Evolutionary conservation across 2,113 vertebrate species (phyloP).

Genomic region (Leucosticte australis): DNA sequence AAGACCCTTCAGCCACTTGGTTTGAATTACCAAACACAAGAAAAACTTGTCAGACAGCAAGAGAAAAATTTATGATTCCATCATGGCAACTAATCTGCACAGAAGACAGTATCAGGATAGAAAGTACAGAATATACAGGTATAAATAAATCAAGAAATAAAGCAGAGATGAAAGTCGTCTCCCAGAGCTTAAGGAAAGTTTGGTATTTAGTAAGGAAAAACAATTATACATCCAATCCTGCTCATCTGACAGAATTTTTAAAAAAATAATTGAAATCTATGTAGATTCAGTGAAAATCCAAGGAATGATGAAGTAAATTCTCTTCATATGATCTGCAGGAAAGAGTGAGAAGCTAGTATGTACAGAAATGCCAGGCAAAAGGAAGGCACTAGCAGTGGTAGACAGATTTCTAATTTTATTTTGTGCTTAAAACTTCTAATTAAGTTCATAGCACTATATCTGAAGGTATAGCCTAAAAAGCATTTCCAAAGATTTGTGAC

Average conservation of each 20-base stretch:
- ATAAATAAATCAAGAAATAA: background rate
- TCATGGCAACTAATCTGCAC: background rate
- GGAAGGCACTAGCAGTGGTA: background rate
- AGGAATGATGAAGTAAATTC: background rate
- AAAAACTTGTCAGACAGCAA: background rate
- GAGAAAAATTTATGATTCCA: background rate
- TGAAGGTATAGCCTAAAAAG: background rate
- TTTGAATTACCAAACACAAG: background rate
- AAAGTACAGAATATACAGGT: background rate
- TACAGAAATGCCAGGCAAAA: background rate
- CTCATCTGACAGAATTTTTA: background rate
- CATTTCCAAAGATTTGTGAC: background rate
- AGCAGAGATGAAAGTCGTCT: background rate
- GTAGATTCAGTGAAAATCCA: background rate
- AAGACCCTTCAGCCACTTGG: background rate
- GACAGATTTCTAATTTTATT: background rate
- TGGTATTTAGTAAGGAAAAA: background rate
- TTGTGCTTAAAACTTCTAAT: background rate
- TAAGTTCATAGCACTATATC: background rate
- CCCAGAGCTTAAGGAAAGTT: background rate
- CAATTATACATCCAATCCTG: background rate
- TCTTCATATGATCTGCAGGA: background rate
- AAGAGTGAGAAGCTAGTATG: background rate
- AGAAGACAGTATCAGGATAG: background rate
- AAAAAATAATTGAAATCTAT: background rate